Conservation (phyloP, 2,888 invertebrate genomes). For the Euproctis similis region DNA sequence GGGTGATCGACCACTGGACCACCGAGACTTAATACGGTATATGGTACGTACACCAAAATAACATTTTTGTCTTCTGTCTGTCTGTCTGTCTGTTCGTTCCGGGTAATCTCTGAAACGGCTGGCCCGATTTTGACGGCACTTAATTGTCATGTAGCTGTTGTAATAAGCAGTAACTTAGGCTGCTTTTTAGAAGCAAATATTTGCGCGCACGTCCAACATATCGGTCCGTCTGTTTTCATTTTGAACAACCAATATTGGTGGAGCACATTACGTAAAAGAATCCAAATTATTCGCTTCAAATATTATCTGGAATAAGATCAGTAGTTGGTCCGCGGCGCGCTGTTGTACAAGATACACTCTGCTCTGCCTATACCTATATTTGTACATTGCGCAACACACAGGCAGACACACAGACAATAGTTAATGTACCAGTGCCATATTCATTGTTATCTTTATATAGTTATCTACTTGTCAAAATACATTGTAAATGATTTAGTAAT, state of each 20-base stretch:
- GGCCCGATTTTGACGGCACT: no score
- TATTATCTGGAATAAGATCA: slow-evolving; percentile 10
- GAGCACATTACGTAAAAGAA: slow-evolving; percentile 11
- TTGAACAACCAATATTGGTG: slow-evolving; percentile 1
- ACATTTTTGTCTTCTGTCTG: no score
- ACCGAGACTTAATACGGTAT: no score
- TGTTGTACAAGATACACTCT: neutral
- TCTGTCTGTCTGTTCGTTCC: no score
- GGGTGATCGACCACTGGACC: no score
- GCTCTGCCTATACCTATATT: neutral
- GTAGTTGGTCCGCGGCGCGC: neutral
- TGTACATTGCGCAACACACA: neutral
- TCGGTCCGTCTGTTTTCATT: slow-evolving; percentile 4
- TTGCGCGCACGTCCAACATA: slow-evolving; percentile 1
- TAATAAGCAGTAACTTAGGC: neutral
- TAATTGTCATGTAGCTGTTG: no score
- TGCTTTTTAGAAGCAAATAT: no score
- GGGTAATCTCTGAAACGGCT: no score
- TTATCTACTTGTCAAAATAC: neutral
- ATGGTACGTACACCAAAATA: no score
- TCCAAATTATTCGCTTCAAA: slow-evolving; percentile 8
- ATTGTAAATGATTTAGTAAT: neutral
- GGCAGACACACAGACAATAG: no score
- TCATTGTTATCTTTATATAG: slow-evolving; percentile 1
- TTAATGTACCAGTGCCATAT: neutral